Conservation (phyloP, 92 coral and sea anemone species). For the Muricea muricata region DNA sequence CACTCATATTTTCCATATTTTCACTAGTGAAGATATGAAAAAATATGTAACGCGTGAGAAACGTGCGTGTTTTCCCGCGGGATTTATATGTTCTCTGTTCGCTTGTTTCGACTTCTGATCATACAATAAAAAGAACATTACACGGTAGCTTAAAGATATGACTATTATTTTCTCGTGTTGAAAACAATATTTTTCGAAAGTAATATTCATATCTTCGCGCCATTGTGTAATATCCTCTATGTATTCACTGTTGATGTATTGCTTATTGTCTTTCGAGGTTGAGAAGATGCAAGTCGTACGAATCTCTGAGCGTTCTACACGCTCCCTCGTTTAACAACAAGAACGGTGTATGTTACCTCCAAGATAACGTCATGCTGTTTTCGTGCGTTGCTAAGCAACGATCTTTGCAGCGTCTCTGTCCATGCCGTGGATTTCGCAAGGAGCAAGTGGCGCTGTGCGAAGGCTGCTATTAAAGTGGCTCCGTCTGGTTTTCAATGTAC, state of each 20-base stretch:
- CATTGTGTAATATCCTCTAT: no score
- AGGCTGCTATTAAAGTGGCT: conserved; percentile 50
- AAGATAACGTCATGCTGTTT: conserved; percentile 77
- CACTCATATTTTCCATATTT: no score
- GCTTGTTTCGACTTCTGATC: no score
- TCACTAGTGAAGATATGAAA: no score
- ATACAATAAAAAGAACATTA: no score
- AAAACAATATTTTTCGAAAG: no score
- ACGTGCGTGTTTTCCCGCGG: no score
- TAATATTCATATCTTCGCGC: no score
- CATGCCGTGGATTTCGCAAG: conserved; percentile 84
- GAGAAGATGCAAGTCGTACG: conserved; percentile 35
- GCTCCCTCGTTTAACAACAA: conserved; percentile 73
- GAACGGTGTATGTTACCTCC: conserved; percentile 71
- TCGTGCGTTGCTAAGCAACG: conserved; percentile 80
- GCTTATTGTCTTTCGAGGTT: conserved; percentile 38
- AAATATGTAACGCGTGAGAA: no score
- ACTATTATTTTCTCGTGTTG: no score
- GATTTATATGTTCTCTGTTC: no score
- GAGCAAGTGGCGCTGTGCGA: conserved; percentile 93
- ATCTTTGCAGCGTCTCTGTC: conserved; percentile 73
- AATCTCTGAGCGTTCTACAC: conserved; percentile 52
- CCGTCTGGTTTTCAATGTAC: background rate
- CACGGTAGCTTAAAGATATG: no score
- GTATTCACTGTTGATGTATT: background rate